Evolutionary conservation across 2,888 invertebrate genomes (phyloP).

Genomic region (Oithona nana): DNA sequence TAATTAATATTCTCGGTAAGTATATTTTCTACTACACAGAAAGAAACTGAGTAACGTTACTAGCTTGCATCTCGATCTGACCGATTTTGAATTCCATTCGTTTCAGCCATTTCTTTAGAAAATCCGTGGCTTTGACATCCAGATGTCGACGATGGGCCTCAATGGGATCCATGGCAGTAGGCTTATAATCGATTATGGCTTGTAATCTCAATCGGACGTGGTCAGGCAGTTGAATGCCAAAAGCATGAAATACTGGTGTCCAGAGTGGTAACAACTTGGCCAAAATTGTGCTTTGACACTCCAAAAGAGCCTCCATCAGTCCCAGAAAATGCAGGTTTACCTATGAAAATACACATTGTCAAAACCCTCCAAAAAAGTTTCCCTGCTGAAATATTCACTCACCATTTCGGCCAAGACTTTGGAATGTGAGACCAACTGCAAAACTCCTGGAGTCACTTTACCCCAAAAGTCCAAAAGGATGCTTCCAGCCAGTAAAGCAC

Average conservation of each 20-base stretch:
- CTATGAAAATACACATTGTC: too few relatives aligned
- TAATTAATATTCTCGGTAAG: too few relatives aligned
- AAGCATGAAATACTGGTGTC: constrained; percentile 87
- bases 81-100: constrained; percentile 93
- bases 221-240: constrained; percentile 25
- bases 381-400: too few relatives aligned
- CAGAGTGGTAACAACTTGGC: constrained; percentile 81
- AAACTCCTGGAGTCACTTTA: constrained; percentile 82
- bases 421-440: constrained; percentile 75
- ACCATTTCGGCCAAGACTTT: constrained; percentile 95
- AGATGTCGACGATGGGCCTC: background rate
- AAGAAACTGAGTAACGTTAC: constrained; percentile 64
- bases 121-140: too few relatives aligned
- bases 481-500: constrained; percentile 31
- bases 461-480: constrained; percentile 96
- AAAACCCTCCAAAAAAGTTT: too few relatives aligned
- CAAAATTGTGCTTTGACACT: constrained; percentile 79
- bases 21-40: too few relatives aligned
- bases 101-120: constrained; percentile 60
- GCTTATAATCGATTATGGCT: constrained; percentile 12
- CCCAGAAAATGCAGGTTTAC: constrained; percentile 86
- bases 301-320: constrained; percentile 78
- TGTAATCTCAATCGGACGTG: constrained; percentile 10
- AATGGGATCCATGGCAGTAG: background rate
- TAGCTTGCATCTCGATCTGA: constrained; percentile 82